Evolutionary conservation across 2,888 invertebrate species (phyloP).

Genomic region (Dichetophora obliterata): DNA sequence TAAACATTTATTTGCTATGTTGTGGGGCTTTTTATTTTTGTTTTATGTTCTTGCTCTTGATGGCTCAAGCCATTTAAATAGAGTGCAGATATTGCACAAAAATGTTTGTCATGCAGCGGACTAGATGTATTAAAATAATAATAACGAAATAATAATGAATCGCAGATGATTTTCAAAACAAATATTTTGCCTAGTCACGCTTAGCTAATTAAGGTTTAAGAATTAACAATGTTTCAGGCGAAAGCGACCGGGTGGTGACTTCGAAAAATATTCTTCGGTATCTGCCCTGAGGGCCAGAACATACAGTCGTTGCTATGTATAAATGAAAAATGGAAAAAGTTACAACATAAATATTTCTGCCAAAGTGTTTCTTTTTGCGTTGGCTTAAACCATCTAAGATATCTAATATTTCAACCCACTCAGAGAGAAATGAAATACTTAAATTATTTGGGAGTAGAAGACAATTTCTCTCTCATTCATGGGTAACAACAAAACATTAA

Average conservation of each 20-base stretch:
- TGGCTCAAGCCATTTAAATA: neutral
- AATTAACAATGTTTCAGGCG: conserved; percentile 3
- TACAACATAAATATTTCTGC: neutral
- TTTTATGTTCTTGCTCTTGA: neutral
- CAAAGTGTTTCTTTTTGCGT: neutral
- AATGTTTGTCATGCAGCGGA: conserved; percentile 8
- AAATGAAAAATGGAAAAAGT: conserved; percentile 8
- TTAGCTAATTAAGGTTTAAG: conserved; percentile 24
- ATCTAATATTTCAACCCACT: neutral
- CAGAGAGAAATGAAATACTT: too few relatives aligned
- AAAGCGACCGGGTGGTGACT: neutral
- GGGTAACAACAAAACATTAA: neutral
- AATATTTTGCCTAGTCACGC: conserved; percentile 15
- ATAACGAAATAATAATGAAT: conserved; percentile 16
- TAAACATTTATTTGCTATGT: neutral
- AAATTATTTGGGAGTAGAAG: neutral
- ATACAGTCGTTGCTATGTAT: neutral
- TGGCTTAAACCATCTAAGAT: too few relatives aligned
- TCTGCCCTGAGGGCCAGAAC: neutral
- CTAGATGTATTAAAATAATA: neutral
- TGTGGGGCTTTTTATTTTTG: neutral
- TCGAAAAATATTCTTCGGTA: neutral
- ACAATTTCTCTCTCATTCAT: neutral
- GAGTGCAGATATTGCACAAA: neutral
- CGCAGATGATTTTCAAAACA: conserved; percentile 21